Base-by-base conservation (phyloP, 2,888 invertebrate species). In the Hedya salicella region DNA sequence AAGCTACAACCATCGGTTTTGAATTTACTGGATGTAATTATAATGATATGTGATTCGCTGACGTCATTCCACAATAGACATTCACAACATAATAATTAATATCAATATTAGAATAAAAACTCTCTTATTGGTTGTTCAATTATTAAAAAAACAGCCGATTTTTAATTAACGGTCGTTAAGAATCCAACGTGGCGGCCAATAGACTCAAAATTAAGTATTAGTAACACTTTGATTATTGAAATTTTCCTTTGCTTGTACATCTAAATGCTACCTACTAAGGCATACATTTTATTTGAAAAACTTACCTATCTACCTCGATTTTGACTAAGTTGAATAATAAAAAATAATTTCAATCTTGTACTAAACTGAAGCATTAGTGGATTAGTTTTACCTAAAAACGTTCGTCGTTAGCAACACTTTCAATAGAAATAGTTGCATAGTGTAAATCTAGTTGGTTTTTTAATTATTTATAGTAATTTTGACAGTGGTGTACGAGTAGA, bases 181-280 rank as follows among this genome's bases (percentile, higher is more conserved):
- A 25, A 25, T 25, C 25, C 25, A 25, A 25, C 6, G 6, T 25
- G 6, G 5, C 25, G 25, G 6, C 36, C 6, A 36, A 36, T 36
- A 11, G 36, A 36, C 11, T 6, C 36, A 36, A 36, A 2, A 36
- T 36, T 36, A 9, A 36, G 11, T n/a, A n/a, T 6, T 25, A 25
- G 25, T 6, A 25, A 25, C 4, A 36, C 9, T 36, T 36, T 6
- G 36, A 36, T 36, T 36, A 36, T 36, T 36, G 4, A 4, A 25
- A 25, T 36, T 36, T 25, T 6, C 9, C 11, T 36, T 11, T 9
- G 25, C 25, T 6, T 44, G 19, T 36, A 21, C 19, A 11, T 54
- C 48, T 63, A 48, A 63, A 56, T 48, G 48, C 25, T 48, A 63
- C 62, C 39, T 32, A 67, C 9, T 68, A 54, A 54, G 46, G 50